Evolutionary conservation across 2,797 vertebrate genomes (phyloP), one percentile per base, ranked within the genome.

Genomic region (Eptatretus atami): DNA sequence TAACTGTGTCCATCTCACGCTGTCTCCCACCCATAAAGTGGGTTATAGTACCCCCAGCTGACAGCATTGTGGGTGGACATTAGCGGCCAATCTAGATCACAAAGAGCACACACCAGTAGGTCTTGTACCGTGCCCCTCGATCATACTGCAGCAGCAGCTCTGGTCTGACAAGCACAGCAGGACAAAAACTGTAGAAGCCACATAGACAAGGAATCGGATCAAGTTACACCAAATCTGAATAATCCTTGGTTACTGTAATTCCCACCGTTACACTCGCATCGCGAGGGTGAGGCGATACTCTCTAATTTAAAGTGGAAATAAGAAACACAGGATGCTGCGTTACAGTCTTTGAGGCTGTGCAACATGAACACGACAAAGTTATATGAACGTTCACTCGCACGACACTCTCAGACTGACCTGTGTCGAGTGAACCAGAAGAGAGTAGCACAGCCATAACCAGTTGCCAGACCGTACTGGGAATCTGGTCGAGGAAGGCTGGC

Each of bases 31-130:
- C 76, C 79, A 69, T 75, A 78, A 66, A 67, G 73, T 12, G 78
- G 82, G 75, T 81, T 82, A 75, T 87, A 98, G 76, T 84, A 98
- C 6, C 92, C 90, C 92, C 92, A 98, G 76, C 90, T 92, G 61
- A 84, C 80, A 25, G 92, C 90, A 9, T 95, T 98, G 72, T 98
- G 92, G 61, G 75, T 69, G 0, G 84, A 87, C 83, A 88, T 98
- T 66, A 80, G 69, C 44, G 88, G 83, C 52, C 66, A 73, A n/a
- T 76, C 75, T 71, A 81, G 72, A 64, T 76, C 79, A 64, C 87
- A 94, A 69, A 98, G 67, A 83, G 86, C 86, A 65, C 87, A 79
- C 67, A 86, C 87, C 68, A 98, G 80, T 0, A 92, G 96, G 73
- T 98, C 92, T 25, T 95, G 88, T 72, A 96, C 80, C 65, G 92